Evolutionary conservation across 2,113 vertebrate genomes (phyloP), one percentile per base, ranked within the genome.

Genomic region (Menura novaehollandiae): DNA sequence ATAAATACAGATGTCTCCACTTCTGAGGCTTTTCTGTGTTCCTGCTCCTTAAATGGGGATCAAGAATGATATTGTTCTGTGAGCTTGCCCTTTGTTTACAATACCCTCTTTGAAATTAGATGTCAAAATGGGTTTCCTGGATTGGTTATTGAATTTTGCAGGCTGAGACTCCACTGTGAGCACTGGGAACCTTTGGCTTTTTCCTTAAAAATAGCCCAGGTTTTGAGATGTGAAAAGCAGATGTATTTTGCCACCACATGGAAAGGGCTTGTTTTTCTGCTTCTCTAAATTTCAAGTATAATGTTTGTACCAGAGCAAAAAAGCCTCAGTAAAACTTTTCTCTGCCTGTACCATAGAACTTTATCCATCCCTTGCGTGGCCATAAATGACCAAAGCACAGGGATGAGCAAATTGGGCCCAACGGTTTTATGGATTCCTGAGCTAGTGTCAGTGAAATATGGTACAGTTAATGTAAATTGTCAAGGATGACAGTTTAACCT

Each of bases 1-100:
- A 89, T 95, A 92, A 96, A 95, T 96, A 93, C 93, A 95, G 91
- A 93, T 93, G 92, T 94, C 85, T 96, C 88, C 77, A 92, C 91
- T 94, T 95, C 80, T 96, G 88, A 93, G 83, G 83, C 88, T 96
- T 94, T 94, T 93, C 86, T 95, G 73, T 92, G 83, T 84, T 92
- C 69, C 69, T 96, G 59, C 86, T 92, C 73, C 95, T 97, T 93
- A 94, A 95, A 95, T 51, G 27, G 74, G 94, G 84, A 95, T 96
- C 91, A 96, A 91, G 88, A 96, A 96, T 94, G 80, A 81, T 81
- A 93, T 94, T 96, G 85, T 96, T 95, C 80, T 78, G 68, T 64
- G 39, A 60, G 37, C 73, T 92, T 2, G 3, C 39, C 67, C 80
- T 95, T 94, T 95, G 72, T 96, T 96, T 96, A 93, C 91, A 89